These are phyloP conservation scores for human (Homo sapiens) DNA, from an alignment of 2,113 vertebrate species.

Conservation along the genomic window GRCh38 chr3:61817501-61818000, in stretches of 20 bases:
- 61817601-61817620: not conserved
- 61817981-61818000: not conserved
- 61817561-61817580: not conserved
- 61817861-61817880: not conserved
- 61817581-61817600: not conserved
- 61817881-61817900: not conserved
- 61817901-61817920: not conserved
- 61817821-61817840: not conserved
- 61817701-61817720: not conserved
- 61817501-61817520: not conserved
- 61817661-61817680: not conserved
- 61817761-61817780: not conserved
- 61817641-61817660: not conserved
- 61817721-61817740: too few relatives aligned
- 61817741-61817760: too few relatives aligned
- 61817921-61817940: not conserved
- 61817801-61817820: not conserved
- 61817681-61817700: not conserved
- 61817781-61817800: not conserved
- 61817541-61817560: not conserved
- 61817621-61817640: not conserved
- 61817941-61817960: not conserved
- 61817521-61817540: not conserved
- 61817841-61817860: not conserved
- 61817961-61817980: not conserved